Evolutionary conservation across 2,113 vertebrate genomes (phyloP).

Genomic region (Harpagus bidentatus): DNA sequence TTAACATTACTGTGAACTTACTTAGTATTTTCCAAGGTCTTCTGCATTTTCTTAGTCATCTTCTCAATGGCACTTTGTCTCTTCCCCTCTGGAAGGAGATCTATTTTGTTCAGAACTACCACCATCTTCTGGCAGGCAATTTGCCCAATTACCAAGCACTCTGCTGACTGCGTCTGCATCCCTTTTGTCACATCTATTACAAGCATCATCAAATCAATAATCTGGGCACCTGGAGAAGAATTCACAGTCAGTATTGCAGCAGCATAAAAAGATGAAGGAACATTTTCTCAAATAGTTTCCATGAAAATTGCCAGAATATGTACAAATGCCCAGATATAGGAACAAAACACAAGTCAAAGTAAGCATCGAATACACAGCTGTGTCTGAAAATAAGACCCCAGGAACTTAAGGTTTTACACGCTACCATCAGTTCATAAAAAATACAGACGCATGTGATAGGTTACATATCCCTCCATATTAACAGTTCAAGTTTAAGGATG

Average conservation of each 20-base stretch:
- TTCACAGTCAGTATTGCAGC: conserved; percentile 10
- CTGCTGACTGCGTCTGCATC: conserved; percentile 96
- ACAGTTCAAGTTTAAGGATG: not conserved
- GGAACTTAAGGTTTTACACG: not conserved
- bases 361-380: not conserved
- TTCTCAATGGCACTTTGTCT: conserved; percentile 88
- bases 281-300: not conserved
- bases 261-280: not conserved
- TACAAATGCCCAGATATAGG: not conserved
- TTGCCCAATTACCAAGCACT: conserved; percentile 95
- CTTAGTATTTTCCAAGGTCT: conserved; percentile 96
- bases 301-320: not conserved
- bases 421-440: not conserved
- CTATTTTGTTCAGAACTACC: conserved; percentile 94
- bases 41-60: conserved; percentile 96
- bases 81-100: conserved; percentile 87
- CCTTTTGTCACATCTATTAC: conserved; percentile 98
- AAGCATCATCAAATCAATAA: conserved; percentile 97
- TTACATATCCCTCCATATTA: not conserved
- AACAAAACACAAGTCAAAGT: not conserved
- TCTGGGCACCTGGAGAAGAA: conserved; percentile 87
- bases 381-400: not conserved
- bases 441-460: not conserved
- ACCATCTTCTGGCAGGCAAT: conserved; percentile 94
- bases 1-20: conserved; percentile 54